A percentile compares a stretch with the other conserved stretches of the same genome.
Conservation (phyloP, 2,888 invertebrate genomes). For the Drosophila melanocephala region DNA sequence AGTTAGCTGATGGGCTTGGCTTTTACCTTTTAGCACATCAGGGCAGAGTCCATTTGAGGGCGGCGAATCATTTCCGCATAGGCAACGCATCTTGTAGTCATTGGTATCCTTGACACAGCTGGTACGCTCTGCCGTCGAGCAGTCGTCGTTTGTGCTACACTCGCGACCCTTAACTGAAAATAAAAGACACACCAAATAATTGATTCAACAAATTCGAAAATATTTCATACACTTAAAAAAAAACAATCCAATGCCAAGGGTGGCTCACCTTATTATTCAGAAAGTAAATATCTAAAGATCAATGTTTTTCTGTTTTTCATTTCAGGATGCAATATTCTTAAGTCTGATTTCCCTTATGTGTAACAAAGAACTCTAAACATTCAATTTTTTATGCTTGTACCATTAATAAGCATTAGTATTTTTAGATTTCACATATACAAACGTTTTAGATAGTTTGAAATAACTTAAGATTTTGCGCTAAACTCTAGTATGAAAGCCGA, state of each 20-base stretch:
- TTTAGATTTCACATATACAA: not conserved
- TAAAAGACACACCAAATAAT: slow-evolving; percentile 15
- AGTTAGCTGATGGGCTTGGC: not conserved
- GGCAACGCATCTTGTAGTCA: slow-evolving; percentile 88
- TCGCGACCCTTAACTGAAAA: slow-evolving; percentile 87
- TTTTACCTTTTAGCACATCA: slow-evolving; percentile 88
- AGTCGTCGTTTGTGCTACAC: slow-evolving; percentile 88
- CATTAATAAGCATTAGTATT: not conserved
- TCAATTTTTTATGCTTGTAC: not conserved
- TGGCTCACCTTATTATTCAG: no score
- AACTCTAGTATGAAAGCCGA: not conserved
- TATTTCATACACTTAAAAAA: not conserved
- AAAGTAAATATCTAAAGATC: no score
- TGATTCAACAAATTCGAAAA: not conserved
- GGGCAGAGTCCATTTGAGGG: slow-evolving; percentile 89
- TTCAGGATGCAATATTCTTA: not conserved
- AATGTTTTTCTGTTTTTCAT: no score
- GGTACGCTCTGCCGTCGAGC: slow-evolving; percentile 88
- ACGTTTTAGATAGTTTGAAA: not conserved
- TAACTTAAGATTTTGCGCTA: not conserved
- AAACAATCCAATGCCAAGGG: not conserved
- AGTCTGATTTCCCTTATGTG: not conserved
- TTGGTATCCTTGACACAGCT: slow-evolving; percentile 89
- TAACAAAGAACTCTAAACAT: not conserved
- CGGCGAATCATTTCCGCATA: slow-evolving; percentile 89